phyloP scores from a whole-genome alignment of 1,140 invertebrate genomes.

The Aphidius gifuensis region DNA sequence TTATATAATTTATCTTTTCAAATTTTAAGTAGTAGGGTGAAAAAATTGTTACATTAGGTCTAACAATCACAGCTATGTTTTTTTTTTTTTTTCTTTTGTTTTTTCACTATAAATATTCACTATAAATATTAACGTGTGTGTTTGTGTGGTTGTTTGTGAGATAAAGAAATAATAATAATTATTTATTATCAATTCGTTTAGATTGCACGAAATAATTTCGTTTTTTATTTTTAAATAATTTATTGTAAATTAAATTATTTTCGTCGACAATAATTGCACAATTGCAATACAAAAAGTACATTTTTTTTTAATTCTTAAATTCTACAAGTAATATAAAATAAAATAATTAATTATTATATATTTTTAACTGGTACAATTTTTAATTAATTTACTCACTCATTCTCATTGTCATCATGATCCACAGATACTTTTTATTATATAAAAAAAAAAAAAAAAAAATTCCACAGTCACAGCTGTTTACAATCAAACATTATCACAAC shows the following conservation, averaged over 20 bases:
- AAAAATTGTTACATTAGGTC: conserved; percentile 2
- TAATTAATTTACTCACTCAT: not conserved
- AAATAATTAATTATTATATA: too few species aligned
- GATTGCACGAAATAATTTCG: too few species aligned
- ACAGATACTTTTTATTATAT: too few species aligned
- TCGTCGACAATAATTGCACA: too few species aligned
- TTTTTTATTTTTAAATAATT: too few species aligned
- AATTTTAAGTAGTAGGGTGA: conserved; percentile 11
- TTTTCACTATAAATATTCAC: not conserved
- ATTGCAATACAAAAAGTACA: too few species aligned
- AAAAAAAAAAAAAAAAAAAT: not conserved
- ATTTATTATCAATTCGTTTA: too few species aligned
- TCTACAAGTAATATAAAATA: too few species aligned
- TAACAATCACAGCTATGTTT: conserved; percentile 12
- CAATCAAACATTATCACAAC: conserved; percentile 43
- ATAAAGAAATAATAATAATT: too few species aligned
- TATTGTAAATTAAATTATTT: too few species aligned
- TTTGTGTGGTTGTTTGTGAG: not conserved
- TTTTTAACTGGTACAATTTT: conserved; percentile 3
- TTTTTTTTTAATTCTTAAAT: too few species aligned
- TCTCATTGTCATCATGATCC: not conserved
- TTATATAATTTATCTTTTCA: conserved; percentile 5
- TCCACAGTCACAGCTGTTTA: conserved; percentile 21
- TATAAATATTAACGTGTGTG: not conserved
- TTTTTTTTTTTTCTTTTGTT: not conserved